A percentile compares a stretch with the other conserved stretches of the same genome.
These are phyloP conservation scores for Drosophila grimshawi DNA, from an alignment of 1,140 invertebrate genomes.

Conservation along the genomic window DNA sequence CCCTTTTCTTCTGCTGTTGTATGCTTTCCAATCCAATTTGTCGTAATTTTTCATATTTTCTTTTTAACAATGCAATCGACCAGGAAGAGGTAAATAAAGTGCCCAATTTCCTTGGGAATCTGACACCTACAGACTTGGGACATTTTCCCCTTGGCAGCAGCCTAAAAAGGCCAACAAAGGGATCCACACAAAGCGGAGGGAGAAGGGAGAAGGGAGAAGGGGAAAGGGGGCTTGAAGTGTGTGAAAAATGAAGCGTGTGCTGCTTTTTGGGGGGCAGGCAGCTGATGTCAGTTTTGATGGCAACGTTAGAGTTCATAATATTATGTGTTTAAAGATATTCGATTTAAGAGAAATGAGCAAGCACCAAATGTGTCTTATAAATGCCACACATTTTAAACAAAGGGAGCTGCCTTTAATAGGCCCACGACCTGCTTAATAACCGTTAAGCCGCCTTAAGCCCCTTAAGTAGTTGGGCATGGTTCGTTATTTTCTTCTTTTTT, in stretches of 20 bases:
- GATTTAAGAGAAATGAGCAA: slow-evolving; percentile 5
- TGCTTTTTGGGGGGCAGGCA: not conserved
- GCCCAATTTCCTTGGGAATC: slow-evolving; percentile 73
- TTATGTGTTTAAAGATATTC: slow-evolving; percentile 30
- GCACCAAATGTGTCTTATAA: slow-evolving; percentile 10
- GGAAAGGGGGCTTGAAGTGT: slow-evolving; percentile 30
- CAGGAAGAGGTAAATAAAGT: slow-evolving; percentile 66
- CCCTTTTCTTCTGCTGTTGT: not conserved
- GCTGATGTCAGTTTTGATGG: slow-evolving; percentile 30
- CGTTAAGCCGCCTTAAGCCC: slow-evolving; percentile 61
- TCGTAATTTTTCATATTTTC: slow-evolving; percentile 69
- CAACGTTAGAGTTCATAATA: slow-evolving; percentile 12
- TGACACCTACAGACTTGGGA: slow-evolving; percentile 58
- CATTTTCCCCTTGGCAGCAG: slow-evolving; percentile 52
- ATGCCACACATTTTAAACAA: slow-evolving; percentile 1
- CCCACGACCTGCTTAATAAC: slow-evolving; percentile 7
- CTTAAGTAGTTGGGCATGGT: slow-evolving; percentile 49
- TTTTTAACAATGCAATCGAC: slow-evolving; percentile 31
- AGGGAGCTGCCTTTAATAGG: slow-evolving; percentile 31
- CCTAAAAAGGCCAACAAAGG: slow-evolving; percentile 16
- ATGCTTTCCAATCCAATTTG: slow-evolving; percentile 38
- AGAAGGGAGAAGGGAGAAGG: slow-evolving; percentile 11
- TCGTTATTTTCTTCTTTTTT: slow-evolving; percentile 18
- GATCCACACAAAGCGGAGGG: not conserved
- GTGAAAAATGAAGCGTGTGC: slow-evolving; percentile 61